These are phyloP conservation scores for Cygnus atratus DNA, from an alignment of 2,113 vertebrate species.

Conservation along the genomic window DNA sequence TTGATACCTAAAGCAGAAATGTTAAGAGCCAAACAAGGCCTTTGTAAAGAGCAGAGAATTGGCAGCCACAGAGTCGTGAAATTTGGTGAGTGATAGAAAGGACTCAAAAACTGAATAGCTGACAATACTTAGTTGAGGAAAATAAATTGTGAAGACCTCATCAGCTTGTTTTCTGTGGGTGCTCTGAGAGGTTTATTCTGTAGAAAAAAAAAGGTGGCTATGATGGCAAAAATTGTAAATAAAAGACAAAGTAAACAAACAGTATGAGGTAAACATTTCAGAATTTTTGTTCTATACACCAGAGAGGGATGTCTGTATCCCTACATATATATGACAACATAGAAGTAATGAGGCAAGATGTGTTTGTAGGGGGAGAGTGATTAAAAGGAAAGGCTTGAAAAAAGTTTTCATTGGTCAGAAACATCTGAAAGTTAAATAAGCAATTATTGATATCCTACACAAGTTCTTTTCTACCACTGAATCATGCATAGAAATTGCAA, in stretches of 20 bases:
- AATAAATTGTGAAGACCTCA: background rate
- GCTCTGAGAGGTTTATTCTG: background rate
- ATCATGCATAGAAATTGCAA: background rate
- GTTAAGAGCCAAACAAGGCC: background rate
- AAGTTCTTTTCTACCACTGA: background rate
- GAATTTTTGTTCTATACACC: background rate
- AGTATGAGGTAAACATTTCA: background rate
- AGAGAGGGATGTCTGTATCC: background rate
- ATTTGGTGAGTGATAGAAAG: background rate
- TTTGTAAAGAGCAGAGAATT: background rate
- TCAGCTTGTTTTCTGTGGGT: background rate
- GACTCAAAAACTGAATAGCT: background rate
- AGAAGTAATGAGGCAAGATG: background rate
- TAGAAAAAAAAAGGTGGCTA: background rate
- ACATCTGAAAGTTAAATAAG: background rate
- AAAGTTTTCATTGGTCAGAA: background rate
- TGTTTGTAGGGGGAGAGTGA: background rate
- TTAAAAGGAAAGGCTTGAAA: background rate
- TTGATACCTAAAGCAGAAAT: background rate
- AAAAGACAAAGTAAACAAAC: background rate
- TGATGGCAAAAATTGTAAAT: background rate
- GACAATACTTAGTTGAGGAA: background rate
- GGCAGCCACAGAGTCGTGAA: background rate
- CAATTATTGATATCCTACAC: background rate
- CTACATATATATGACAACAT: background rate